These are phyloP conservation scores for Holacanthus passer DNA, from an alignment of 2,113 vertebrate species.

Conservation along the genomic window DNA sequence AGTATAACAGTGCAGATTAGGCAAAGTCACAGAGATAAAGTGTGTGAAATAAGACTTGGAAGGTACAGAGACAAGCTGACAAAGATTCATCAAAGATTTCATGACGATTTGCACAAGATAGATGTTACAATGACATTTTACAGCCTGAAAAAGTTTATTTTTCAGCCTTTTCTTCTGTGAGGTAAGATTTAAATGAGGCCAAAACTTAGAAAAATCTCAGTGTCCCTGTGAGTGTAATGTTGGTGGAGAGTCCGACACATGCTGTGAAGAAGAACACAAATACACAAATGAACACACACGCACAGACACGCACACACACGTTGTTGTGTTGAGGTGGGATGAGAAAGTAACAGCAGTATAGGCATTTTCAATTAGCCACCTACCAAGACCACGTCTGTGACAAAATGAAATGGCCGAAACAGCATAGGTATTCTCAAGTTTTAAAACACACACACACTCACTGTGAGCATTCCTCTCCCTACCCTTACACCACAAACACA, in stretches of 20 bases:
- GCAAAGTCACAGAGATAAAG: slow-evolving; percentile 30
- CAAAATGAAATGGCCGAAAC: slow-evolving; percentile 55
- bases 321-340: slow-evolving; percentile 21
- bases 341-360: slow-evolving; percentile 69
- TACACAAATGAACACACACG: slow-evolving; percentile 15
- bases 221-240: slow-evolving; percentile 30
- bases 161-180: neutral
- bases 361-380: slow-evolving; percentile 79
- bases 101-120: slow-evolving; percentile 1
- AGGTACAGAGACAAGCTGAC: neutral
- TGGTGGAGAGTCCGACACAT: slow-evolving; percentile 42
- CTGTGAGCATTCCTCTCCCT: neutral
- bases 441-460: slow-evolving; percentile 7
- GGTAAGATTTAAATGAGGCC: slow-evolving; percentile 47
- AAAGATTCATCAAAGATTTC: neutral
- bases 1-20: neutral
- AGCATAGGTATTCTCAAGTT: slow-evolving; percentile 59
- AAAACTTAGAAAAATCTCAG: slow-evolving; percentile 25
- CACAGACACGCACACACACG: neutral
- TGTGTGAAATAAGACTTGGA: neutral
- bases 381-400: slow-evolving; percentile 77
- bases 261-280: slow-evolving; percentile 54
- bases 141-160: neutral
- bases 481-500: neutral
- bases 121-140: neutral